phyloP scores from a whole-genome alignment of 2,797 vertebrate genomes.

The Rachycentron canadum region DNA sequence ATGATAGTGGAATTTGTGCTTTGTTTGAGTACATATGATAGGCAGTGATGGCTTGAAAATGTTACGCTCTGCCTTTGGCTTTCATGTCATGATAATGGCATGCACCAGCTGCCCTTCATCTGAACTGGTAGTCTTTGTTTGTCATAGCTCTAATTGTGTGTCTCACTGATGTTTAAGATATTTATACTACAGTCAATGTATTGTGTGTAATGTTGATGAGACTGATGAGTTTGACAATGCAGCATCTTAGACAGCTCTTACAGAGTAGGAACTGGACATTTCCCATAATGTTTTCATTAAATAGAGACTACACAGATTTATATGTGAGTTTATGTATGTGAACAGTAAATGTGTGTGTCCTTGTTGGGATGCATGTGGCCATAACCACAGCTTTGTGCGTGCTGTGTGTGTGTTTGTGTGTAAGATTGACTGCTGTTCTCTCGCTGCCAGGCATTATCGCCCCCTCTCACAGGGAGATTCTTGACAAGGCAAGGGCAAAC shows the following conservation, averaged over 20 bases:
- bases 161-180: conserved; percentile 11
- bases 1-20: conserved; percentile 32
- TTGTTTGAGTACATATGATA: conserved; percentile 32
- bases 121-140: conserved; percentile 49
- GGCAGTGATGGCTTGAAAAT: conserved; percentile 57
- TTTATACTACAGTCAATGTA: conserved; percentile 14
- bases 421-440: conserved; percentile 46
- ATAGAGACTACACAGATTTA: conserved; percentile 42
- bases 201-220: no score
- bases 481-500: conserved; percentile 69
- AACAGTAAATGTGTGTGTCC: conserved; percentile 33
- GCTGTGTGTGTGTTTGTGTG: conserved; percentile 42
- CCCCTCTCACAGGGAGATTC: conserved; percentile 50
- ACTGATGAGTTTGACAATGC: no score
- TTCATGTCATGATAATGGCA: conserved; percentile 32
- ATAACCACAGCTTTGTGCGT: conserved; percentile 17
- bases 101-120: conserved; percentile 56
- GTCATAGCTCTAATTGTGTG: conserved; percentile 30
- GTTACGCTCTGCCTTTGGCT: conserved; percentile 58
- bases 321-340: conserved; percentile 5
- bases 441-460: conserved; percentile 61
- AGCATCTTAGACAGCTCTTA: conserved; percentile 35
- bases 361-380: conserved; percentile 39
- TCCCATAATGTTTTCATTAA: conserved; percentile 38
- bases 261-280: conserved; percentile 30